phyloP scores from a whole-genome alignment of 1,140 invertebrate genomes.

The Conus ventricosus region DNA sequence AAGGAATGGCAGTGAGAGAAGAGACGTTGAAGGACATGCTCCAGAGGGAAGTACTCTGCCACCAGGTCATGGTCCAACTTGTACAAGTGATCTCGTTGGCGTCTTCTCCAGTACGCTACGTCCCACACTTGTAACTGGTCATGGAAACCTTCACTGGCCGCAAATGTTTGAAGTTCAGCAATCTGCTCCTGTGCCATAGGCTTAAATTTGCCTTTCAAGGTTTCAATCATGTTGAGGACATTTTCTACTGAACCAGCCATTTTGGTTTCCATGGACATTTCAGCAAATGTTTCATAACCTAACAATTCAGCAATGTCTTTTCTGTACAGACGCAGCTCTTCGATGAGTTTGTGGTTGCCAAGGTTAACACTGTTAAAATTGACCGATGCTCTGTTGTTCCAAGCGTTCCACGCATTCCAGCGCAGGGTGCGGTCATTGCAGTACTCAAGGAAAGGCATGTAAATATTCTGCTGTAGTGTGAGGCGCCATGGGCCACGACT shows the following conservation, averaged over 20 bases:
- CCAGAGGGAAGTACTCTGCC: conserved; percentile 88
- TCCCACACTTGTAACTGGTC: conserved; percentile 87
- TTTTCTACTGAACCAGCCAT: conserved; percentile 91
- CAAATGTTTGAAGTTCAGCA: conserved; percentile 84
- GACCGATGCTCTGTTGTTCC: conserved; percentile 82
- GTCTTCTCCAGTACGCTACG: conserved; percentile 89
- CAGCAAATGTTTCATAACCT: conserved; percentile 86
- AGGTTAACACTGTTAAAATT: conserved; percentile 48
- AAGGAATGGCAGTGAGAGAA: conserved; percentile 85
- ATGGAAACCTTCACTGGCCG: conserved; percentile 83
- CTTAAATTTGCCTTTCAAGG: conserved; percentile 71
- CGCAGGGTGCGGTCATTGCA: conserved; percentile 86
- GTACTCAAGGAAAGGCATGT: conserved; percentile 85
- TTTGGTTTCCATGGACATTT: conserved; percentile 95
- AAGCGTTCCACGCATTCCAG: conserved; percentile 89
- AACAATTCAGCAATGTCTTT: conserved; percentile 84
- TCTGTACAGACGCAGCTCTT: conserved; percentile 84
- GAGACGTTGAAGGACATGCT: conserved; percentile 84
- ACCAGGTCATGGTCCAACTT: conserved; percentile 84
- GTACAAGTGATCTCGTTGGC: conserved; percentile 77
- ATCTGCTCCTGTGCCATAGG: conserved; percentile 87
- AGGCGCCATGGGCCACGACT: conserved; percentile 76
- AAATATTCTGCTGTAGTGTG: conserved; percentile 83
- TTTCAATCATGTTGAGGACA: conserved; percentile 84
- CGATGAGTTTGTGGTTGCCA: conserved; percentile 84